Evolutionary conservation across 2,797 vertebrate genomes (phyloP), one percentile per base, ranked within the genome.

Genomic region (Acridotheres tristis): DNA sequence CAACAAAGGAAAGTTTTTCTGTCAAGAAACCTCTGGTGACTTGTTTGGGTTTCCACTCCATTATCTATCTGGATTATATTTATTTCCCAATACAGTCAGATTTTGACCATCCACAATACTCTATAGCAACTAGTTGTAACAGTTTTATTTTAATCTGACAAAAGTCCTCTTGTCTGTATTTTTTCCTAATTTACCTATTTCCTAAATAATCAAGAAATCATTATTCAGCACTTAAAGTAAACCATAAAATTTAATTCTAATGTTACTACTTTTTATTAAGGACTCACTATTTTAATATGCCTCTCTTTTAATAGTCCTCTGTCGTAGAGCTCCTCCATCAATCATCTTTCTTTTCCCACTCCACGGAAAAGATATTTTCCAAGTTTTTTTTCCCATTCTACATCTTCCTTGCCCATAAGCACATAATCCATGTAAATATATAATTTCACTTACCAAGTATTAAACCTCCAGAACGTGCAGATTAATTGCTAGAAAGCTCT

Each of bases 91-190:
- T 16, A 12, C 7, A 85, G 25, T 6, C 38, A 83, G 16, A 32
- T 50, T 71, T 80, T 72, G 19, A 9, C 30, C 7, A 45, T 23
- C 29, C 34, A 50, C 10, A 74, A 40, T 13, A 47, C 6, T 11
- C 29, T 12, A 54, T 0, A 32, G 22, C 17, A 95, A 61, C 3
- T 68, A 66, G 6, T 7, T 50, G 1, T 5, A 82, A 54, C 9
- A 54, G 4, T 18, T 72, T 45, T 10, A 54, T 38, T 80, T 80
- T 8, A 8, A 48, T 8, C 34, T 50, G 11, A 23, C 38, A 21
- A 36, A 61, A 30, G 2, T 9, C 48, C 1, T 4, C 1, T 4
- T 3, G 65, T 57, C 18, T 19, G 7, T 13, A 13, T 3, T 4
- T n/a, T 30, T 23, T 21, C 11, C 5, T 13, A 16, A 65, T n/a